phyloP scores from a whole-genome alignment of 2,797 vertebrate genomes.

The Hylomyscus alleni region DNA sequence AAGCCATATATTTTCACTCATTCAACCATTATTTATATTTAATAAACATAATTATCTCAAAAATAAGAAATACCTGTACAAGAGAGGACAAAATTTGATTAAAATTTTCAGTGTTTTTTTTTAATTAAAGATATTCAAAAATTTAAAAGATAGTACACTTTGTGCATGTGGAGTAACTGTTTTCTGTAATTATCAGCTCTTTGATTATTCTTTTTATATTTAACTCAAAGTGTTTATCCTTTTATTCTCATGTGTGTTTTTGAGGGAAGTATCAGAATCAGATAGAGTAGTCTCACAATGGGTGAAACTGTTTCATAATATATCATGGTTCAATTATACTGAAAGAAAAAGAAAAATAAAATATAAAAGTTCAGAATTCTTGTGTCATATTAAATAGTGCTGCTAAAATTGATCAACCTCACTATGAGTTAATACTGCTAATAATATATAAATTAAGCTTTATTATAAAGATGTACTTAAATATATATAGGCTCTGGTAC shows the following conservation, averaged over 20 bases:
- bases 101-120: background rate
- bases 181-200: background rate
- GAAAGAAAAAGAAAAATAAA: background rate
- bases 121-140: background rate
- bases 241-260: background rate
- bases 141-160: background rate
- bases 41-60: constrained; percentile 82
- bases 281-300: background rate
- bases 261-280: background rate
- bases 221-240: background rate
- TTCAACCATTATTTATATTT: constrained; percentile 71
- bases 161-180: background rate
- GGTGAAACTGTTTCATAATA: background rate
- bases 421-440: background rate
- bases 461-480: background rate
- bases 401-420: background rate
- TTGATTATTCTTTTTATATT: background rate
- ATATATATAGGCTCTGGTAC: background rate
- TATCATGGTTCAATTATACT: background rate
- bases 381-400: background rate
- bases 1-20: constrained; percentile 77
- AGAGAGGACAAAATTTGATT: constrained; percentile 72
- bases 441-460: background rate
- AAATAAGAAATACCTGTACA: constrained; percentile 59
- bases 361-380: background rate